These are phyloP conservation scores for Parambassis ranga DNA, from an alignment of 2,797 vertebrate species.

Conservation along the genomic window DNA sequence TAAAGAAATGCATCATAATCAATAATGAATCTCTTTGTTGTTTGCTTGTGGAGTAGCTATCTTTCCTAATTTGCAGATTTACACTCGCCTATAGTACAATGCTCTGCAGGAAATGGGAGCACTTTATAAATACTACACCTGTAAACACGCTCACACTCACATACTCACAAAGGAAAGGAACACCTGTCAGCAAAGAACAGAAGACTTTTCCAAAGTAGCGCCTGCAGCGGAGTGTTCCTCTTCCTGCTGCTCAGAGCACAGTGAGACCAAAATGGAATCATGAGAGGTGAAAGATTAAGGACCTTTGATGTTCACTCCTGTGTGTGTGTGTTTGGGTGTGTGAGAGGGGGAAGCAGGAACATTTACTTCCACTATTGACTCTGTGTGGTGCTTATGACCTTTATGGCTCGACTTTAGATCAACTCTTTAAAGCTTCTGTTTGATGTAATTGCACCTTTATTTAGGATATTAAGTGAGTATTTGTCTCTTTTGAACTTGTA, in stretches of 20 bases:
- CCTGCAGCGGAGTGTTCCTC: slow-evolving; percentile 46
- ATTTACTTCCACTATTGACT: slow-evolving; percentile 34
- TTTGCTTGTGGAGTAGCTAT: not conserved
- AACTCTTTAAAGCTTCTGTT: too few species aligned
- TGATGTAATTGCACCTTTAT: too few species aligned
- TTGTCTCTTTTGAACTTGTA: too few species aligned
- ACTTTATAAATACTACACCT: not conserved
- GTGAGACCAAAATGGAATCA: slow-evolving; percentile 37
- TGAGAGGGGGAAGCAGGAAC: slow-evolving; percentile 8
- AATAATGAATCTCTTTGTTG: not conserved
- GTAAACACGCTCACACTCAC: not conserved
- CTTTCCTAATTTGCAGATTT: not conserved
- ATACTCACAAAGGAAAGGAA: not conserved
- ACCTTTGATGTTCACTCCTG: slow-evolving; percentile 50
- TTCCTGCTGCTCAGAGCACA: slow-evolving; percentile 16
- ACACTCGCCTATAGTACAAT: not conserved
- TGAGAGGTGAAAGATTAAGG: slow-evolving; percentile 48
- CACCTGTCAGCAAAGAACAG: slow-evolving; percentile 19
- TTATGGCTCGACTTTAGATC: slow-evolving; percentile 22
- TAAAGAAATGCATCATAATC: too few species aligned
- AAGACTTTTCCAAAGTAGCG: slow-evolving; percentile 34
- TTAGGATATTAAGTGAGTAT: too few species aligned
- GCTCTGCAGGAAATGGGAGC: not conserved
- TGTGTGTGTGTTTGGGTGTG: slow-evolving; percentile 9
- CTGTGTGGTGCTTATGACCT: slow-evolving; percentile 45